Evolutionary conservation across 2,888 invertebrate species (phyloP).

Genomic region (Tridacna gigas): DNA sequence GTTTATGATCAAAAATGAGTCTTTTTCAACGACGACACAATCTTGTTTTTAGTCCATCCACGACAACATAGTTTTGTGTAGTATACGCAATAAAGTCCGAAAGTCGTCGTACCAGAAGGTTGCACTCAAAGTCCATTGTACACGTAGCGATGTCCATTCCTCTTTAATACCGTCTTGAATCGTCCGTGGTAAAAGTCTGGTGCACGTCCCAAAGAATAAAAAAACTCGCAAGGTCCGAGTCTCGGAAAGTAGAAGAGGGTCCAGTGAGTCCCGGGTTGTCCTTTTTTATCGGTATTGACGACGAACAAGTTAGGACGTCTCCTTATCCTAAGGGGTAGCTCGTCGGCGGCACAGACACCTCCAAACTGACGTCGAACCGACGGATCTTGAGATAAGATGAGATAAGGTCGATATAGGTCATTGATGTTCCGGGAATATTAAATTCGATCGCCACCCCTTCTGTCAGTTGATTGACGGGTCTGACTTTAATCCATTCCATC

Average conservation of each 20-base stretch:
- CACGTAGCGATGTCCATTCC: constrained; percentile 18
- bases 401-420: constrained; percentile 29
- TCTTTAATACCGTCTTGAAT: constrained; percentile 19
- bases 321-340: not conserved
- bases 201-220: constrained; percentile 5
- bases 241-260: constrained; percentile 20
- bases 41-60: not conserved
- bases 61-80: not conserved
- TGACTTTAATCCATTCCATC: constrained; percentile 14
- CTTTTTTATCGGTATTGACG: constrained; percentile 22
- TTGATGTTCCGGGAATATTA: constrained; percentile 35
- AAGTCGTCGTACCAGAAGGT: not conserved
- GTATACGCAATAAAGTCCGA: constrained; percentile 16
- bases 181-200: constrained; percentile 17
- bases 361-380: constrained; percentile 3
- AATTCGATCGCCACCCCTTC: constrained; percentile 37
- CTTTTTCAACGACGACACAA: not conserved
- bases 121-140: constrained; percentile 6
- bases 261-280: constrained; percentile 22
- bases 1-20: not conserved
- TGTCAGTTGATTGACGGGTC: constrained; percentile 20
- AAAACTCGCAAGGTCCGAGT: constrained; percentile 20
- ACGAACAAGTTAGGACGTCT: constrained; percentile 19
- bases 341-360: constrained; percentile 26
- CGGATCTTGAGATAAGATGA: not conserved